A percentile compares a stretch with the other conserved stretches of the same genome.
Evolutionary conservation across 1,140 invertebrate genomes (phyloP).

Genomic region (Drosophila sulfurigaster): DNA sequence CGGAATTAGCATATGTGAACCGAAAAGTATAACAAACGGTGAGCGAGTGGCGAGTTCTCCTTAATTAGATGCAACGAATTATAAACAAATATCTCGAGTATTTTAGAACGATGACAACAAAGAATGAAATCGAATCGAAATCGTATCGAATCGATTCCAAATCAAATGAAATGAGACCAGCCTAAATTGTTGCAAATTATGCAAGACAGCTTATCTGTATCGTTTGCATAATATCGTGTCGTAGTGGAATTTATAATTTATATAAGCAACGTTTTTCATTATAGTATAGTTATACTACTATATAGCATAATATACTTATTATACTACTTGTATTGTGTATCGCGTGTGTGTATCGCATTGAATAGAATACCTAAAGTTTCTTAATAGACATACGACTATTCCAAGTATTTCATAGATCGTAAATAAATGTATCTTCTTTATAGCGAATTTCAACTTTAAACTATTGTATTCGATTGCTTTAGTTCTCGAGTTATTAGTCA

Average conservation of each 20-base stretch:
- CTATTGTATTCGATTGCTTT: slow-evolving; percentile 47
- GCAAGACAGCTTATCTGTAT: slow-evolving; percentile 57
- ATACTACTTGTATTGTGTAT: slow-evolving; percentile 5
- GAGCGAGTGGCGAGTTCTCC: slow-evolving; percentile 38
- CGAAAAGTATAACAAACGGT: slow-evolving; percentile 61
- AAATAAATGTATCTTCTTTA: slow-evolving; percentile 23
- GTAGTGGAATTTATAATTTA: slow-evolving; percentile 73
- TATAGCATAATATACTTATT: slow-evolving; percentile 31
- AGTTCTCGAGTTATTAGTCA: slow-evolving; percentile 70
- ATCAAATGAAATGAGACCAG: slow-evolving; percentile 43
- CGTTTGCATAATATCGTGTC: slow-evolving; percentile 65
- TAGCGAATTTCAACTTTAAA: slow-evolving; percentile 55
- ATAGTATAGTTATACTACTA: slow-evolving; percentile 46
- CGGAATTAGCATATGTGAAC: slow-evolving; percentile 38
- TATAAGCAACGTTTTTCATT: slow-evolving; percentile 64
- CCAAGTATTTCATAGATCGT: slow-evolving; percentile 40
- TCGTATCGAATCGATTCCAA: slow-evolving; percentile 4
- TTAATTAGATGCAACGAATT: slow-evolving; percentile 57
- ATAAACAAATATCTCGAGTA: slow-evolving; percentile 45
- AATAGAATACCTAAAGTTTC: slow-evolving; percentile 40
- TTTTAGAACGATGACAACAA: slow-evolving; percentile 49
- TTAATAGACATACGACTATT: slow-evolving; percentile 33
- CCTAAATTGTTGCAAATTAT: slow-evolving; percentile 71
- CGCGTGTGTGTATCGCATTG: background rate
- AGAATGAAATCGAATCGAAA: slow-evolving; percentile 40